Percentiles rank a stretch among this genome's conserved stretches.
Evolutionary conservation across 1,140 invertebrate species (phyloP).

Genomic region (Hestina assimilis): DNA sequence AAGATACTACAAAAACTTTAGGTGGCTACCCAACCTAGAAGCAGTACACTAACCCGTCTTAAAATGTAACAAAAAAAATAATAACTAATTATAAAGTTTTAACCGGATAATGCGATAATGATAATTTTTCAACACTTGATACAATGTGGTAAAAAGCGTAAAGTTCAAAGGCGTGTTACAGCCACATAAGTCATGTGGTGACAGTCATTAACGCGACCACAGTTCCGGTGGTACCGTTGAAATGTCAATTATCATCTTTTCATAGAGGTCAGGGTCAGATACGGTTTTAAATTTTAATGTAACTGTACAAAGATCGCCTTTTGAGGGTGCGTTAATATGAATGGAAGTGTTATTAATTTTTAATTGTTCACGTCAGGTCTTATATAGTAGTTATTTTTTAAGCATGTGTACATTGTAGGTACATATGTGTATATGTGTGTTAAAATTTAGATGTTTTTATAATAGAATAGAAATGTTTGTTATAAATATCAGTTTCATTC

Average conservation of each 20-base stretch:
- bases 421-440: no score
- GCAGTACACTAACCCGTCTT: neutral
- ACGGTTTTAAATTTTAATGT: neutral
- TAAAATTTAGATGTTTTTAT: no score
- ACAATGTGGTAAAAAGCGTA: constrained; percentile 9
- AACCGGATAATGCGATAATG: neutral
- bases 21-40: no score
- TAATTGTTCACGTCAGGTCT: no score
- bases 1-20: no score
- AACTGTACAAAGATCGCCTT: neutral
- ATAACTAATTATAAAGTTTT: neutral
- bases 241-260: constrained; percentile 9
- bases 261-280: neutral
- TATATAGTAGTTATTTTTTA: no score
- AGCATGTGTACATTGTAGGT: no score
- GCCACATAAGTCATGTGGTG: constrained; percentile 6
- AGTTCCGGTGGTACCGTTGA: neutral
- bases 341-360: neutral
- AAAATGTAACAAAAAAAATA: neutral
- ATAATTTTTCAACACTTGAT: constrained; percentile 1
- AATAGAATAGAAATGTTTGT: no score
- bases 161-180: constrained; percentile 14
- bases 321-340: neutral
- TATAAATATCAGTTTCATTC: no score
- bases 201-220: constrained; percentile 5